Evolutionary conservation across 2,797 vertebrate species (phyloP).

Genomic region (Rhinoraja longicauda): DNA sequence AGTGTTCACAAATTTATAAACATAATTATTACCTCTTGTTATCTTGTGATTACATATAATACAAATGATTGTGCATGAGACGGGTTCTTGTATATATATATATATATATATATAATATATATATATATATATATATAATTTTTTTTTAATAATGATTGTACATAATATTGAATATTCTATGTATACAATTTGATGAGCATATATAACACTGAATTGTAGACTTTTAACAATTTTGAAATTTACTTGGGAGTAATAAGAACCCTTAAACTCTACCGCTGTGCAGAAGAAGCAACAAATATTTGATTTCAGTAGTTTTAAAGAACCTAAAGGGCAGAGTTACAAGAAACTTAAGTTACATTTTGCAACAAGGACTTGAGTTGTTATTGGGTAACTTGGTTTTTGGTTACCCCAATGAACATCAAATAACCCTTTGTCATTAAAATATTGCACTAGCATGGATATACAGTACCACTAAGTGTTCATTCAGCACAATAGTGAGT

Average conservation of each 20-base stretch:
- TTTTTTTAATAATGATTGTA: no score
- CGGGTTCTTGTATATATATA: no score
- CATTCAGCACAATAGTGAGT: neutral
- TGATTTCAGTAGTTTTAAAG: constrained; percentile 24
- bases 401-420: neutral
- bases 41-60: no score
- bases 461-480: neutral
- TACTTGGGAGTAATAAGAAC: constrained; percentile 10
- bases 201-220: neutral
- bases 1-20: neutral
- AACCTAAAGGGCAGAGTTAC: neutral
- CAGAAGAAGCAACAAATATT: neutral
- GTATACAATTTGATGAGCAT: neutral
- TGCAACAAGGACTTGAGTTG: constrained; percentile 20
- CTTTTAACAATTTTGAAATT: neutral
- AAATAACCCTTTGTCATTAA: constrained; percentile 25
- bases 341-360: constrained; percentile 13
- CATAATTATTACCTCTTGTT: neutral
- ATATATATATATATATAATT: no score
- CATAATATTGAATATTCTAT: no score
- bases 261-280: neutral
- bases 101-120: no score
- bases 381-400: constrained; percentile 25
- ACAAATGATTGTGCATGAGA: no score
- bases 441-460: constrained; percentile 2